Base-by-base conservation (phyloP, 2,113 vertebrate species). In the Hydropotes inermis region DNA sequence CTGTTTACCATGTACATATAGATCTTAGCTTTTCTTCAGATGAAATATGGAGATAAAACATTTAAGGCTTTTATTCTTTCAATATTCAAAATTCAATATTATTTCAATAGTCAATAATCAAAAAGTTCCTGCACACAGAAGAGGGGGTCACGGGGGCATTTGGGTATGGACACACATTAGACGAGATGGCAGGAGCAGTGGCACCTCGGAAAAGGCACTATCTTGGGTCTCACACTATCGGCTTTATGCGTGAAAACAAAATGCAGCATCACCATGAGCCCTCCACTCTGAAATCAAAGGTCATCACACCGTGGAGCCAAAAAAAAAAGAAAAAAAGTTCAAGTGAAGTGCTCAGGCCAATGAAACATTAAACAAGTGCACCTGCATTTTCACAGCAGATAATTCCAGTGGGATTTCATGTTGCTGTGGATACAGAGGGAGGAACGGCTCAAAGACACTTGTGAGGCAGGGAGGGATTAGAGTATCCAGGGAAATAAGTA, bases 401-500 rank as follows among this genome's bases (percentile, higher is more conserved):
- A 98, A 99, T 98, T 99, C 98, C 99, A 98, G 98, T 84, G 98
- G 99, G 99, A 99, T 99, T 98, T 99, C 97, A 92, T 1, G 99
- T 99, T 99, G 99, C 99, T 99, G 99, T 99, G 99, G 99, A 99
- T 99, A 99, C 99, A 98, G 97, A 98, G 97, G 96, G 98, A 98
- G 98, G 98, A 99, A 98, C 98, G 97, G 99, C 99, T 99, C 98
- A 98, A 98, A 99, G 99, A 99, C 97, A 98, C 98, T 98, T 98
- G 97, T 98, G 98, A 98, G 98, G 98, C 98, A 98, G 98, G 96
- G 98, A 99, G 97, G 98, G 98, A 99, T 99, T 99, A 99, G 98
- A 98, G 99, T 99, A 99, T 99, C 99, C 98, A 99, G 99, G 99
- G 99, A 99, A 99, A 99, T 99, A 99, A 99, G 98, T 98, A 98